Evolutionary conservation across 2,797 vertebrate species (phyloP).

Genomic region (Melanotaenia pygmaea): DNA sequence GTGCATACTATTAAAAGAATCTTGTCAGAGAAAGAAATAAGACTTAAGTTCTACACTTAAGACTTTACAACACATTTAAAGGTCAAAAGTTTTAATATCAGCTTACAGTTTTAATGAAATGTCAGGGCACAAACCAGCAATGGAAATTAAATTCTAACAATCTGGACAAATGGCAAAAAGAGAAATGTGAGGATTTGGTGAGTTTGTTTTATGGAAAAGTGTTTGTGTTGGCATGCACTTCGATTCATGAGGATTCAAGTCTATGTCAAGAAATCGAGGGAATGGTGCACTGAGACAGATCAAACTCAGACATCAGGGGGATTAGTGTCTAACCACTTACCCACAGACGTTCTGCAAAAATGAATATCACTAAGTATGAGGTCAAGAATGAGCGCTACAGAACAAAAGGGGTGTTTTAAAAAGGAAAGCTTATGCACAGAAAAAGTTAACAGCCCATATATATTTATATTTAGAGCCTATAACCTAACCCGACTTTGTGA

Average conservation of each 20-base stretch:
- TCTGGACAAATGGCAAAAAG: not conserved
- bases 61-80: not conserved
- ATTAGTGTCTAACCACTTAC: constrained; percentile 61
- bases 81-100: not conserved
- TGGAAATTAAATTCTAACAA: not conserved
- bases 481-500: too few species aligned
- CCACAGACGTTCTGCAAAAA: constrained; percentile 54
- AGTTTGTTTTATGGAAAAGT: not conserved
- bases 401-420: not conserved
- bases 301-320: constrained; percentile 60
- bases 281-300: constrained; percentile 46
- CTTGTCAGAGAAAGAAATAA: not conserved
- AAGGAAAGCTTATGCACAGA: not conserved
- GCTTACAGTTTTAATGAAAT: not conserved
- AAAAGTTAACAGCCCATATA: not conserved
- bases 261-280: constrained; percentile 12
- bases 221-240: not conserved
- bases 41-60: too few species aligned
- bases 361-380: constrained; percentile 39
- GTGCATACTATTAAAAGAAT: not conserved
- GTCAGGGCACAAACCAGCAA: not conserved
- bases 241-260: constrained; percentile 26
- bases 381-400: not conserved
- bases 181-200: not conserved
- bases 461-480: too few species aligned